Base-by-base conservation (phyloP, 2,888 invertebrate species). In the Tillus elongatus region DNA sequence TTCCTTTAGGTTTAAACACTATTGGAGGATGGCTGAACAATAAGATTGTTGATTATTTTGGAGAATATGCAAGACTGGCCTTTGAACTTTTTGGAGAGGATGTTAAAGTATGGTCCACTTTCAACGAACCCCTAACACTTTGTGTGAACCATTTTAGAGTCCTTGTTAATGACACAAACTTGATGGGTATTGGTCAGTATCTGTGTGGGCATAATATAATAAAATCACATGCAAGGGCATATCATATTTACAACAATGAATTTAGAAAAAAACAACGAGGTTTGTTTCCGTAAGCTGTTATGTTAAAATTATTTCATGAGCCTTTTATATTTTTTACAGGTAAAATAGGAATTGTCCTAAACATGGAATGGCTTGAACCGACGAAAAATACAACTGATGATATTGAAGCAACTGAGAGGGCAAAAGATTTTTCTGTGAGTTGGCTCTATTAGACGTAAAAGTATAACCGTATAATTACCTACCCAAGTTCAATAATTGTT, bases 171-270 rank as follows among this genome's bases (percentile, higher is more conserved):
- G 32, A 9, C 4, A 9, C 32, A 12, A 47, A 52, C 2, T 51
- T 66, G 24, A 67, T 67, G 13, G 75, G 74, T 0, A 54, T 70
- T 14, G 70, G 68, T 4, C 70, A 72, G 40, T 82, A 82, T 51
- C 45, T 71, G 43, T 77, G 75, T 31, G 70, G 65, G 0, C 77
- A 79, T 33, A 54, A 52, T 31, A 28, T 58, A 44, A 50, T 61
- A 4, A 42, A 41, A 40, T 66, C 74, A 1, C 75, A 75, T 51
- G 68, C 68, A 0, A 50, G 40, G 19, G 63, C 55, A 3, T 68
- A 64, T 39, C 58, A 58, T 35, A 54, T 68, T 24, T 69, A 68
- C 42, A 51, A 66, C 14, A 40, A 51, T 2, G 57, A 63, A 41
- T 73, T 66, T 47, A 58, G 58, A 31, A 1, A 43, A 0, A 31